Evolutionary conservation across 2,113 vertebrate genomes (phyloP).

Genomic region (Quiscalus mexicanus): DNA sequence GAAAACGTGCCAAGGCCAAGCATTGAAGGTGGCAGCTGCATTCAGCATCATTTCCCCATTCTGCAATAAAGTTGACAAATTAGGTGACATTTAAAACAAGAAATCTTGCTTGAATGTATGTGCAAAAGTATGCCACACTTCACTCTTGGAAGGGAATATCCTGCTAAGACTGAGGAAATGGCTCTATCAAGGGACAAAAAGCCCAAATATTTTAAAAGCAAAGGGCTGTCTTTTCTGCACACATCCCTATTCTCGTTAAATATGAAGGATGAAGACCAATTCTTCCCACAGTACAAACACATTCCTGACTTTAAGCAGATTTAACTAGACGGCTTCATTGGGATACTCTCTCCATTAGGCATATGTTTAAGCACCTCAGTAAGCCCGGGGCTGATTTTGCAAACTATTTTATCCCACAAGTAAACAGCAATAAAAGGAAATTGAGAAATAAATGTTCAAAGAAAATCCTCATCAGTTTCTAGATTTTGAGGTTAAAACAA

Average conservation of each 20-base stretch:
- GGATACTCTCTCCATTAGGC: neutral
- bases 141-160: conserved; percentile 31
- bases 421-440: neutral
- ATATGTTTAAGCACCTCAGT: neutral
- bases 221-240: neutral
- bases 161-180: conserved; percentile 6
- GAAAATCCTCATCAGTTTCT: neutral
- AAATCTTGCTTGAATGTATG: conserved; percentile 39
- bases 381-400: neutral
- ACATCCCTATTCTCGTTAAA: neutral
- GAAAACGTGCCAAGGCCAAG: conserved; percentile 73
- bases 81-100: conserved; percentile 66
- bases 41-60: conserved; percentile 66
- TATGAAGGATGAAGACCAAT: conserved; percentile 7
- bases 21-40: conserved; percentile 63
- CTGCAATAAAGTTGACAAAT: conserved; percentile 73
- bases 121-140: conserved; percentile 27
- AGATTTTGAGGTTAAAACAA: neutral
- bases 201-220: conserved; percentile 29
- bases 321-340: neutral
- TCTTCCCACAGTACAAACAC: neutral
- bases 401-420: neutral
- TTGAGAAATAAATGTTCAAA: neutral
- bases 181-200: conserved; percentile 29
- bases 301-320: neutral